Percentiles rank a stretch among this genome's conserved stretches.
These are phyloP conservation scores for Trematomus loennbergii DNA, from an alignment of 2,113 vertebrate genomes.

Conservation along the genomic window DNA sequence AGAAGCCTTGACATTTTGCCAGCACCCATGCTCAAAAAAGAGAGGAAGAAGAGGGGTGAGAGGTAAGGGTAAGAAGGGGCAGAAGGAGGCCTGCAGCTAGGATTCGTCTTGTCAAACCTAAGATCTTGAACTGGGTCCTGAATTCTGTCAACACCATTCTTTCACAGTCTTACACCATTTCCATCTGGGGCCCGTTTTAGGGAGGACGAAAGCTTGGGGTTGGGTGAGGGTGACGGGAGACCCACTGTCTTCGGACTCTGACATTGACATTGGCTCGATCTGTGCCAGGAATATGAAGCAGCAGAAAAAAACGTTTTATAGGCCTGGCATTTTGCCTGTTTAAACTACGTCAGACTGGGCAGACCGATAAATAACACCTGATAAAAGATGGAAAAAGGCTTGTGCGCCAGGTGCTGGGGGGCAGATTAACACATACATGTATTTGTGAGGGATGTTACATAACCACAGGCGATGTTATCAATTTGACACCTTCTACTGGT, in stretches of 20 bases:
- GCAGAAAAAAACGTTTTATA: constrained; percentile 54
- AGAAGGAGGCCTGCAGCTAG: constrained; percentile 69
- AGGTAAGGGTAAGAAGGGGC: constrained; percentile 41
- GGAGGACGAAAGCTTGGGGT: constrained; percentile 46
- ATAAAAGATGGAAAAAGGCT: constrained; percentile 43
- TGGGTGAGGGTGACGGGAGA: constrained; percentile 53
- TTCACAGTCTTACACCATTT: constrained; percentile 75
- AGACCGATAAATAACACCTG: constrained; percentile 49
- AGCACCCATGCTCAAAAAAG: constrained; percentile 56
- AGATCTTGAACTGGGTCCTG: constrained; percentile 81
- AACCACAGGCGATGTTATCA: constrained; percentile 45
- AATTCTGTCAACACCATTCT: constrained; percentile 78
- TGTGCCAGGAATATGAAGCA: constrained; percentile 61
- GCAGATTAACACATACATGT: constrained; percentile 57
- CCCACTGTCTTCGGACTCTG: constrained; percentile 58
- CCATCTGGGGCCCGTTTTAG: constrained; percentile 63
- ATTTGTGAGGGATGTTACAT: constrained; percentile 57
- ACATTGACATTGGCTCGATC: constrained; percentile 66
- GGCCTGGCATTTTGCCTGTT: constrained; percentile 47
- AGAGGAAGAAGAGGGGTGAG: constrained; percentile 23
- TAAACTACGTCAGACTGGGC: constrained; percentile 52
- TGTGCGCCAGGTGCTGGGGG: constrained; percentile 40
- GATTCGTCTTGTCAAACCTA: constrained; percentile 80
- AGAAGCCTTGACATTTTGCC: constrained; percentile 70
- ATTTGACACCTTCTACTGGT: constrained; percentile 9